Percentiles rank a stretch among this genome's conserved stretches.
phyloP scores from a whole-genome alignment of 1,140 invertebrate species.

The Brachionus asplanchnoidis region DNA sequence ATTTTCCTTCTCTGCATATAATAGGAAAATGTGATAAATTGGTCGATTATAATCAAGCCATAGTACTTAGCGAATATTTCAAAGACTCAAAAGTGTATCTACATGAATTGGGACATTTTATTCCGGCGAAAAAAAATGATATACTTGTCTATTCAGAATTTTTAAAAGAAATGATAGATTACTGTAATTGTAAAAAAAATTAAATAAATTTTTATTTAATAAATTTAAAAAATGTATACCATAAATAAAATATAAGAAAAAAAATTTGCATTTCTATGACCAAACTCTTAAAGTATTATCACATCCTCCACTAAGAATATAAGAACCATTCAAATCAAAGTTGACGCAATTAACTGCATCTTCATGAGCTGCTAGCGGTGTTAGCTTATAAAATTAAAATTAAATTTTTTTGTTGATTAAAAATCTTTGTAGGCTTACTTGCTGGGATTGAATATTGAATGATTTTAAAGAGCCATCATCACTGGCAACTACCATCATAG shows the following conservation, averaged over 20 bases:
- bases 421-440: conserved; percentile 45
- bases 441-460: conserved; percentile 53
- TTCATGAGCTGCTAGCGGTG: conserved; percentile 53
- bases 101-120: conserved; percentile 38
- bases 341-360: conserved; percentile 55
- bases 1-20: conserved; percentile 29
- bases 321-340: conserved; percentile 54
- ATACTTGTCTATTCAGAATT: conserved; percentile 15
- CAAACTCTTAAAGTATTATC: conserved; percentile 55
- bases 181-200: neutral
- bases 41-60: neutral
- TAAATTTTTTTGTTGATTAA: conserved; percentile 24
- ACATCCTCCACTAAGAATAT: conserved; percentile 55
- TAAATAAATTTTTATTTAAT: neutral
- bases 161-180: neutral
- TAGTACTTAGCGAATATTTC: neutral
- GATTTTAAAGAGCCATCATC: conserved; percentile 55
- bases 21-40: conserved; percentile 27
- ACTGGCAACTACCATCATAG: conserved; percentile 51
- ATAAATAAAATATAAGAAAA: neutral
- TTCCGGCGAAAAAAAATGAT: conserved; percentile 29
- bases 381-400: conserved; percentile 45
- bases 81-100: neutral
- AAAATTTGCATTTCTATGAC: conserved; percentile 47
- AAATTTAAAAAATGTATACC: neutral